These are phyloP conservation scores for Perca schrenkii DNA, from an alignment of 2,113 vertebrate genomes.

Conservation along the genomic window DNA sequence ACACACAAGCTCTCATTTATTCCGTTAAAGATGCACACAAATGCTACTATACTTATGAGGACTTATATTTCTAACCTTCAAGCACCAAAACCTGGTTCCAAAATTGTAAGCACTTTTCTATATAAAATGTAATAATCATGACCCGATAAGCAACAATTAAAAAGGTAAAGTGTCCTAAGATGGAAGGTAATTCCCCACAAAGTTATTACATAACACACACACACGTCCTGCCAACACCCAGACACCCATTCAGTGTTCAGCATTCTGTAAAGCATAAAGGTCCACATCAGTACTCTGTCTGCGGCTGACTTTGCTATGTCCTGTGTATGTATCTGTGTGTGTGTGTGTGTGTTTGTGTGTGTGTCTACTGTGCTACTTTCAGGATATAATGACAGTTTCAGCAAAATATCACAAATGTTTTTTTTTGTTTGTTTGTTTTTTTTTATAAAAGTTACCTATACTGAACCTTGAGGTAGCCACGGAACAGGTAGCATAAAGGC, in stretches of 20 bases:
- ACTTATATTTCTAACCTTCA: background rate
- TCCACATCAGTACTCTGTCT: constrained; percentile 72
- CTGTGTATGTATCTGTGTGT: constrained; percentile 35
- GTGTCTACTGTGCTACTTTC: too few species aligned
- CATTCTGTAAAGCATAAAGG: constrained; percentile 67
- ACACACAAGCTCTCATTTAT: too few species aligned
- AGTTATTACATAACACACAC: constrained; percentile 6
- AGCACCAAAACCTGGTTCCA: background rate
- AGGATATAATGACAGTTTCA: too few species aligned
- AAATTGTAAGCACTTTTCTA: background rate
- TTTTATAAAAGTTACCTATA: too few species aligned
- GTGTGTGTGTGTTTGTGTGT: constrained; percentile 22
- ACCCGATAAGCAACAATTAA: constrained; percentile 9
- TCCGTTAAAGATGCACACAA: too few species aligned
- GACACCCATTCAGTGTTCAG: constrained; percentile 54
- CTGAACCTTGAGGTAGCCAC: too few species aligned
- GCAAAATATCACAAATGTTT: too few species aligned
- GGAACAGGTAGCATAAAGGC: too few species aligned
- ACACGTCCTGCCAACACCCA: constrained; percentile 30
- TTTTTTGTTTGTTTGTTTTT: too few species aligned
- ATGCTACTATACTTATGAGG: background rate
- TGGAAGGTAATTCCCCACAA: background rate
- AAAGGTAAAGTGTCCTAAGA: background rate
- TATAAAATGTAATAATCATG: constrained; percentile 7
- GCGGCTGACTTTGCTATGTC: constrained; percentile 70